Percentiles rank a stretch among this genome's conserved stretches.
Conservation (phyloP, 2,888 invertebrate genomes). For the Macrostomum cliftonense region DNA sequence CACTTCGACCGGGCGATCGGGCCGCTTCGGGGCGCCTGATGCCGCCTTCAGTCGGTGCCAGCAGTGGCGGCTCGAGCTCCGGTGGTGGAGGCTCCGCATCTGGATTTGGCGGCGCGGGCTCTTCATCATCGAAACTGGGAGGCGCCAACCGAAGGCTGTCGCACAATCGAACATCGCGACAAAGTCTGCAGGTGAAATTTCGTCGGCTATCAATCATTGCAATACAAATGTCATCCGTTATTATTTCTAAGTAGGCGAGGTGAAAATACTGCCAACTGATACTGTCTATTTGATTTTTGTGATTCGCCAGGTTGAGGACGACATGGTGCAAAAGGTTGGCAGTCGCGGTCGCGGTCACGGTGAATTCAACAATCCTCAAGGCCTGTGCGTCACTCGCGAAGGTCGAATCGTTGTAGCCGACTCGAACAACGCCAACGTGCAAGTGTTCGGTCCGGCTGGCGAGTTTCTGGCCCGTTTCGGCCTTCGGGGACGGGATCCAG, state of each 20-base stretch:
- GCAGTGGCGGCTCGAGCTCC: not conserved
- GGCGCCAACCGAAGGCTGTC: too few relatives aligned
- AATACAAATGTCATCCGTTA: too few relatives aligned
- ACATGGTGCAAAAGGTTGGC: constrained; percentile 39
- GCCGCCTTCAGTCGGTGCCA: not conserved
- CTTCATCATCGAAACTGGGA: not conserved
- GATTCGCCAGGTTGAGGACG: constrained; percentile 39
- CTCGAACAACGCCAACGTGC: constrained; percentile 41
- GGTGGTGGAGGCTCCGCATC: too few relatives aligned
- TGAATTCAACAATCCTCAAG: constrained; percentile 43
- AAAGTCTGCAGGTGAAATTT: too few relatives aligned
- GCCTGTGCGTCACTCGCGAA: constrained; percentile 34
- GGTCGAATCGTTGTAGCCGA: constrained; percentile 40
- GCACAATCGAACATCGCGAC: too few relatives aligned
- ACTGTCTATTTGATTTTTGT: too few relatives aligned
- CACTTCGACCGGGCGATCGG: not conserved
- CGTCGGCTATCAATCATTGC: too few relatives aligned
- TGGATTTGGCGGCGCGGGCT: not conserved
- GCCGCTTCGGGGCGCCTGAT: not conserved
- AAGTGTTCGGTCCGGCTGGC: constrained; percentile 14
- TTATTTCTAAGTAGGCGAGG: too few relatives aligned
- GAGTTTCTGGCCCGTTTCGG: constrained; percentile 20
- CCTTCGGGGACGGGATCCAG: constrained; percentile 38
- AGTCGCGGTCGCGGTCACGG: constrained; percentile 40
- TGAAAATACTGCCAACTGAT: too few relatives aligned